A percentile compares a stretch with the other conserved stretches of the same genome.
Evolutionary conservation across 2,113 vertebrate genomes (phyloP).

Genomic region (Machaerirhynchus nigripectus): DNA sequence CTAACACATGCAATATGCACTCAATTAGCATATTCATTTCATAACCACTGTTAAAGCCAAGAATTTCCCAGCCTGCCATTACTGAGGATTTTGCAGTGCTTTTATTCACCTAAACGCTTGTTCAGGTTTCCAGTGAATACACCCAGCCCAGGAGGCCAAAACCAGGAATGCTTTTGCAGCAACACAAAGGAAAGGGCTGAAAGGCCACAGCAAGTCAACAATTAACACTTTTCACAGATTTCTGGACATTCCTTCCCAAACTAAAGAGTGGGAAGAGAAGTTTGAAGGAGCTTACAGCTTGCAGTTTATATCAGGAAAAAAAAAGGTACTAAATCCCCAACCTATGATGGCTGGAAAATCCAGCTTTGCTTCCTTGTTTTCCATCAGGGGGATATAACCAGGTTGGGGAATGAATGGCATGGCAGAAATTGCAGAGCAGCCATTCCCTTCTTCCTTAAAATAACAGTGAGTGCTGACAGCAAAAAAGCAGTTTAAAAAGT

Average conservation of each 20-base stretch:
- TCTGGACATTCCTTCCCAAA: not conserved
- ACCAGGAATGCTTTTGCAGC: not conserved
- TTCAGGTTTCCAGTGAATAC: not conserved
- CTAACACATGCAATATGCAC: not conserved
- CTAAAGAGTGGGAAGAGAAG: not conserved
- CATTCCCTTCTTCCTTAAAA: not conserved
- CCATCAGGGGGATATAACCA: not conserved
- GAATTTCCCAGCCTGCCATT: not conserved
- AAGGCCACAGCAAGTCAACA: conserved; percentile 1
- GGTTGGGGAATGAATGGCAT: not conserved
- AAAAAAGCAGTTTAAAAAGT: not conserved
- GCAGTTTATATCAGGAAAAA: not conserved
- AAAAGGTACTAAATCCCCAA: not conserved
- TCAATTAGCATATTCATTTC: not conserved
- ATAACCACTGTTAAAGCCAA: not conserved
- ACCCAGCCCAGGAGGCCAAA: not conserved
- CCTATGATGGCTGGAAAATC: not conserved
- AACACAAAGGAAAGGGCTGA: not conserved
- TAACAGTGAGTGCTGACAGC: not conserved
- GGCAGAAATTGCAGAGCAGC: not conserved
- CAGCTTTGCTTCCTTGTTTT: not conserved
- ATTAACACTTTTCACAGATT: not conserved
- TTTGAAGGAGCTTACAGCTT: not conserved
- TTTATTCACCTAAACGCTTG: not conserved
- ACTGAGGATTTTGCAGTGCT: not conserved